A percentile compares a stretch with the other conserved stretches of the same genome.
phyloP scores from a whole-genome alignment of 2,888 invertebrate species.

The Torymus texanus region DNA sequence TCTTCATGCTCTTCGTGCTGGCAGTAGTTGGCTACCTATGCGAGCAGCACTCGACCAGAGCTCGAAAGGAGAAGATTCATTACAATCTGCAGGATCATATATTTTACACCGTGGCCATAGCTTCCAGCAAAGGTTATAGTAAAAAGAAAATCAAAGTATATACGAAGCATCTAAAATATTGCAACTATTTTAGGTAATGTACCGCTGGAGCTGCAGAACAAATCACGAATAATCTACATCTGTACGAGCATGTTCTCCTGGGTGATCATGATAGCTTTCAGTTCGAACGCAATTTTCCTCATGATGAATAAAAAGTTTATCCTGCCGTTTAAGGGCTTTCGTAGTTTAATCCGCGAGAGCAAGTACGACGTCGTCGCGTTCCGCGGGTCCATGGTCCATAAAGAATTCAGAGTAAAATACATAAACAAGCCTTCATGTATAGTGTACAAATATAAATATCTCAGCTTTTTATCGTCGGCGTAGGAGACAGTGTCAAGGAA shows the following conservation, averaged over 20 bases:
- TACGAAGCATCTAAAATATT: neutral
- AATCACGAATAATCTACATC: conserved; percentile 48
- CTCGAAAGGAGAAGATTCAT: neutral
- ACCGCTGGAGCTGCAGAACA: conserved; percentile 48
- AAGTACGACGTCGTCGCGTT: conserved; percentile 53
- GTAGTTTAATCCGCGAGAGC: conserved; percentile 41
- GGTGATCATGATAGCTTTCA: conserved; percentile 55
- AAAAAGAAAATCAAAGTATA: neutral
- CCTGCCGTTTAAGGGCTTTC: conserved; percentile 50
- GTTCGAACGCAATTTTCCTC: conserved; percentile 50
- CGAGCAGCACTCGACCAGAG: conserved; percentile 27
- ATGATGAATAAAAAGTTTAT: conserved; percentile 53
- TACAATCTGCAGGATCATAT: conserved; percentile 51
- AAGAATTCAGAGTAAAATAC: conserved; percentile 44
- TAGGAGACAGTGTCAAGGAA: neutral
- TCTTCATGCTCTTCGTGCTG: conserved; percentile 24
- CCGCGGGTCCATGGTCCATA: conserved; percentile 54
- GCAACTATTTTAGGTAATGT: conserved; percentile 34
- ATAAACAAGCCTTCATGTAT: too few species aligned
- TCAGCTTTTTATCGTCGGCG: neutral
- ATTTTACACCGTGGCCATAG: conserved; percentile 51
- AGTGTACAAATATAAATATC: neutral
- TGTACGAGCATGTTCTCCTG: conserved; percentile 55
- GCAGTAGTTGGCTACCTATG: conserved; percentile 32
- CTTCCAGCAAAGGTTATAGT: conserved; percentile 48